These are phyloP conservation scores for Sepioteuthis lessoniana DNA, from an alignment of 2,888 invertebrate genomes.

Conservation along the genomic window DNA sequence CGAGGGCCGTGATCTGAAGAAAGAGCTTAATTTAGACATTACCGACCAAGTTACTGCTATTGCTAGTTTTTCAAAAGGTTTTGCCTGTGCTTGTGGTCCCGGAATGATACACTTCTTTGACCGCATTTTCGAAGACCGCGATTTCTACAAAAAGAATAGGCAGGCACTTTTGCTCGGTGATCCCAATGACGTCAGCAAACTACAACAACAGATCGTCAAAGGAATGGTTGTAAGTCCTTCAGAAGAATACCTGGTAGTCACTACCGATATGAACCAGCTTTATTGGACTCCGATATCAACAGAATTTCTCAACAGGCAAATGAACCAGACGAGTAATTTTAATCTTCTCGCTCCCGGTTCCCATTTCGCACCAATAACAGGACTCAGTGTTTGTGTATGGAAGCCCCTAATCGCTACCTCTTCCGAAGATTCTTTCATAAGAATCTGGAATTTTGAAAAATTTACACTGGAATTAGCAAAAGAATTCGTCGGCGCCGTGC, in stretches of 20 bases:
- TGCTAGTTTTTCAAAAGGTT: constrained; percentile 36
- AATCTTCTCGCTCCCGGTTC: not conserved
- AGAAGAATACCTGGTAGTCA: not conserved
- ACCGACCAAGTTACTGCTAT: not conserved
- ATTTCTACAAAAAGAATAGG: not conserved
- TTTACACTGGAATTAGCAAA: not conserved
- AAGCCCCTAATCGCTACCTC: constrained; percentile 36
- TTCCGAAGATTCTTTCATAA: constrained; percentile 15
- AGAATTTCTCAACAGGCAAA: not conserved
- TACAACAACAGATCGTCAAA: not conserved
- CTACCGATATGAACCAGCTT: not conserved
- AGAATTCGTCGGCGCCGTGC: not conserved
- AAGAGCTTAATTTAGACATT: not conserved
- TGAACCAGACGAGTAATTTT: not conserved
- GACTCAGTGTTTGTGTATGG: constrained; percentile 25
- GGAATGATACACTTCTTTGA: constrained; percentile 34
- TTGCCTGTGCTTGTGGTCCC: constrained; percentile 8
- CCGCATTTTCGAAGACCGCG: not conserved
- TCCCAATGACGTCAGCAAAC: not conserved
- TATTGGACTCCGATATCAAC: not conserved
- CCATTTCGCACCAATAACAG: constrained; percentile 37
- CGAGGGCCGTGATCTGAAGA: not conserved
- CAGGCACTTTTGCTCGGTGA: not conserved
- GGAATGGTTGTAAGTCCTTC: not conserved
- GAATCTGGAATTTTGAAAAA: not conserved